A percentile compares a stretch with the other conserved stretches of the same genome.
Evolutionary conservation across 2,888 invertebrate genomes (phyloP).

Genomic region (Brachypalpus laphriformis): DNA sequence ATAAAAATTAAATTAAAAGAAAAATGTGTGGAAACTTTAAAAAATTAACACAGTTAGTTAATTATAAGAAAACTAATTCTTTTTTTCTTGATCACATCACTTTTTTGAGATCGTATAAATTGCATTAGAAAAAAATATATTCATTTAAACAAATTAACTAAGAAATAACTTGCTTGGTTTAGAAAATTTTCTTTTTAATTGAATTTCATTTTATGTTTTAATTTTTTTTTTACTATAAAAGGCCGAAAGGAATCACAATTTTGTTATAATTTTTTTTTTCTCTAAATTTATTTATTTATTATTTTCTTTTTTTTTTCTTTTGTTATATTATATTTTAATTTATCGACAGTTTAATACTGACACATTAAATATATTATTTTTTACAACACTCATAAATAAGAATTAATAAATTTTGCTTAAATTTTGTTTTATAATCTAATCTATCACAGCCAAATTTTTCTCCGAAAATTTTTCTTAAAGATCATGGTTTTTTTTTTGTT

Average conservation of each 20-base stretch:
- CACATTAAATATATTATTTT: constrained; percentile 70
- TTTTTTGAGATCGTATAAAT: constrained; percentile 72
- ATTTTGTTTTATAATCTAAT: constrained; percentile 76
- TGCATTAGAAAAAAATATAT: constrained; percentile 54
- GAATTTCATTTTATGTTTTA: constrained; percentile 61
- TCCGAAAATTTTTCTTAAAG: constrained; percentile 80
- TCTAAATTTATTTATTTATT: constrained; percentile 77
- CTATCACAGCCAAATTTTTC: constrained; percentile 83
- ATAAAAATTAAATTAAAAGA: constrained; percentile 50
- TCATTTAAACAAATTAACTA: constrained; percentile 49
- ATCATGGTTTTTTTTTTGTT: constrained; percentile 73
- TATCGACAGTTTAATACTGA: constrained; percentile 75
- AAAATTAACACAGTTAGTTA: constrained; percentile 66
- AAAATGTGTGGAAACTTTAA: constrained; percentile 71
- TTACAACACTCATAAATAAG: constrained; percentile 74
- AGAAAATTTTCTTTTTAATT: constrained; percentile 46
- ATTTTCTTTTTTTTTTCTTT: constrained; percentile 11
- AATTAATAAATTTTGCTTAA: constrained; percentile 74
- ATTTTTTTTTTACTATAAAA: constrained; percentile 78
- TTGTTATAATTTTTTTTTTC: constrained; percentile 76
- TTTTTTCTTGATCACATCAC: constrained; percentile 69
- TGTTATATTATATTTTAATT: constrained; percentile 28
- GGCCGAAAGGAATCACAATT: constrained; percentile 81
- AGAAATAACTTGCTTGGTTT: constrained; percentile 44
- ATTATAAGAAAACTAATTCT: constrained; percentile 52